Conservation (phyloP, 2,113 vertebrate genomes). For the Craseonycteris thonglongyai region DNA sequence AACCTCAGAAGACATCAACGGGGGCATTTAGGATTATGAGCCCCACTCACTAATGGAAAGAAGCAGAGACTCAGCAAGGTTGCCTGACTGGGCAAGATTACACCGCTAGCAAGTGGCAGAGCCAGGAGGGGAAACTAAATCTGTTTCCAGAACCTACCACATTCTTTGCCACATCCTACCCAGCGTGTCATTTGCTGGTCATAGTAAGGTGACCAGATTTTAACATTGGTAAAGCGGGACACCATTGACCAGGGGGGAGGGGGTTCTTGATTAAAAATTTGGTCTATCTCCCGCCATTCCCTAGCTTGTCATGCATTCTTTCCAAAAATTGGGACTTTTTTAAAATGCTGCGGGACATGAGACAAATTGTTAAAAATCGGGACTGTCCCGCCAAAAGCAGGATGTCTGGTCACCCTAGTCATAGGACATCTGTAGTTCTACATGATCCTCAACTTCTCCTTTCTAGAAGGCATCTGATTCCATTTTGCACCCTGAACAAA, state of each 20-base stretch:
- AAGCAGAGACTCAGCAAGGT: background rate
- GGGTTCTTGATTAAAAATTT: too few species aligned
- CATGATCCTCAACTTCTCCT: background rate
- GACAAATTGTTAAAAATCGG: too few species aligned
- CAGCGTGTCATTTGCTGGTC: background rate
- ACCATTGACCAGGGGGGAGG: too few species aligned
- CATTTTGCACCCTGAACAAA: background rate
- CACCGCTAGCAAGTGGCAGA: background rate
- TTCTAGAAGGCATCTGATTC: background rate
- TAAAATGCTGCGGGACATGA: too few species aligned
- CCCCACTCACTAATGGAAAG: rapidly evolving
- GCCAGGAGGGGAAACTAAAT: background rate
- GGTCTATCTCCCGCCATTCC: too few species aligned
- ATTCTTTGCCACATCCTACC: background rate
- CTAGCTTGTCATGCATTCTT: too few species aligned
- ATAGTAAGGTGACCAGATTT: too few species aligned
- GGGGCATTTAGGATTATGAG: background rate
- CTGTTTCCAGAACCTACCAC: background rate
- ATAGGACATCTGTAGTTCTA: background rate
- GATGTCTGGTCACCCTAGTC: too few species aligned
- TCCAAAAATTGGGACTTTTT: too few species aligned
- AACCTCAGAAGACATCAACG: too few species aligned
- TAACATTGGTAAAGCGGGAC: too few species aligned
- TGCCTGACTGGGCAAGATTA: background rate
- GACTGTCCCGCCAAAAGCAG: too few species aligned